Evolutionary conservation across 2,797 vertebrate species (phyloP).

Genomic region (Peromyscus melanophrys): DNA sequence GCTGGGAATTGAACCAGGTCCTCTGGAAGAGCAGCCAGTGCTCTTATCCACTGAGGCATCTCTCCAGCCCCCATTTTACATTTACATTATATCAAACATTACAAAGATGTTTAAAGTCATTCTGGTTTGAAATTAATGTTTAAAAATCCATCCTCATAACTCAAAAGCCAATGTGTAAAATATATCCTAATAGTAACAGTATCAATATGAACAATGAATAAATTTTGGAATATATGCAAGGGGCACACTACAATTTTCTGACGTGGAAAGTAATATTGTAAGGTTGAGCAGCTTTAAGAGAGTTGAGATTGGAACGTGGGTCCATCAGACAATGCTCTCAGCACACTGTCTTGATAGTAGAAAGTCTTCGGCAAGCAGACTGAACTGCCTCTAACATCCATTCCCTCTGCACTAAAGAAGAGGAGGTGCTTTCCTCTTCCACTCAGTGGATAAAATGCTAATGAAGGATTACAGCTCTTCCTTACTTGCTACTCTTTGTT

Average conservation of each 20-base stretch:
- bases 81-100: not conserved
- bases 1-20: not conserved
- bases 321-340: not conserved
- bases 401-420: not conserved
- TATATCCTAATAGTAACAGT: not conserved
- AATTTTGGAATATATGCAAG: not conserved
- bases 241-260: not conserved
- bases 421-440: not conserved
- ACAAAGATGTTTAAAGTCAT: not conserved
- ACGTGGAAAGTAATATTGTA: not conserved
- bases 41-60: not conserved
- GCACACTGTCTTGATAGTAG: not conserved
- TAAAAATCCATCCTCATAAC: not conserved
- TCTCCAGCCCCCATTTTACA: not conserved
- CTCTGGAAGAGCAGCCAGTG: not conserved
- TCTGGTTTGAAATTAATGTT: not conserved
- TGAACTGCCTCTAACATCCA: not conserved
- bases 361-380: not conserved
- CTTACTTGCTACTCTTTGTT: not conserved
- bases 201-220: not conserved
- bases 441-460: not conserved
- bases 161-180: not conserved
- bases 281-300: not conserved
- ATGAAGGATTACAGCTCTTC: not conserved
- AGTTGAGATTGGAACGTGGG: not conserved